Conservation (phyloP, 1,140 invertebrate genomes). For the Hylyphantes graminicola region DNA sequence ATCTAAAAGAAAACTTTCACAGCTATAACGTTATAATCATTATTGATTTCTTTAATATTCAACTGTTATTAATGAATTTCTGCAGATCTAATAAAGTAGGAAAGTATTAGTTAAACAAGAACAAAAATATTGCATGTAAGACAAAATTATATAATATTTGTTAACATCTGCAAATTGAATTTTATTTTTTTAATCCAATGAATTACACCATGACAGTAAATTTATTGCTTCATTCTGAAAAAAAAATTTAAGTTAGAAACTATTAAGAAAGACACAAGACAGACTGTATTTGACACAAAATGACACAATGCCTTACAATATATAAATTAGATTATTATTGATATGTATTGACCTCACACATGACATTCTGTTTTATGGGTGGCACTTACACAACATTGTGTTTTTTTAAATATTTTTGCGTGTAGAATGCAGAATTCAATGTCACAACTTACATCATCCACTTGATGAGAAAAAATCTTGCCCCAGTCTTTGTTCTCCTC, state of each 20-base stretch:
- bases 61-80: neutral
- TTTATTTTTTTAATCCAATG: neutral
- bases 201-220: neutral
- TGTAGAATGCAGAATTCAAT: neutral
- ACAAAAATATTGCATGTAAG: neutral
- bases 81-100: neutral
- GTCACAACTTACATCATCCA: constrained; percentile 7
- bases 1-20: neutral
- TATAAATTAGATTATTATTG: neutral
- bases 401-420: neutral
- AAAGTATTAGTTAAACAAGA: neutral
- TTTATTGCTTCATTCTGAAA: neutral
- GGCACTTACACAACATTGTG: neutral
- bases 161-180: neutral
- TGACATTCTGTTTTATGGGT: neutral
- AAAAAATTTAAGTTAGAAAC: neutral
- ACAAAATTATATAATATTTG: too few relatives aligned
- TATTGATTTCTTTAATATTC: neutral
- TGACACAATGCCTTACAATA: neutral
- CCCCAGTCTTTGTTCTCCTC: constrained; percentile 9
- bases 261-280: neutral
- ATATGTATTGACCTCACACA: neutral
- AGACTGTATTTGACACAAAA: neutral
- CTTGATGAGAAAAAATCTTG: constrained; percentile 36
- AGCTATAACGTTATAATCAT: neutral